A percentile compares a stretch with the other conserved stretches of the same genome.
Evolutionary conservation across 2,888 invertebrate species (phyloP).

Genomic region (Caenorhabditis uteleia): DNA sequence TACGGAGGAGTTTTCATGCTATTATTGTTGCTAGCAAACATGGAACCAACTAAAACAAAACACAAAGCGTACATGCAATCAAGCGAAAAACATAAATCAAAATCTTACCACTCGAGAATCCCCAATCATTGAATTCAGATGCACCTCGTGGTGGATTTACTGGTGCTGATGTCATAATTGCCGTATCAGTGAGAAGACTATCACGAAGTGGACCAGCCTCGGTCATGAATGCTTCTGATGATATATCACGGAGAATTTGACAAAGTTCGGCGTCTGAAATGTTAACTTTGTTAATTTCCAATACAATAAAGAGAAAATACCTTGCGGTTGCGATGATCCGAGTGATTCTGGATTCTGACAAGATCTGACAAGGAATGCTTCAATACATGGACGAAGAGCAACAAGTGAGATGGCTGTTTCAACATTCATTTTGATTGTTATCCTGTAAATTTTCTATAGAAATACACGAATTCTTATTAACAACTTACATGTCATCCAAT

Average conservation of each 20-base stretch:
- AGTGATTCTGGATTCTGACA: constrained; percentile 45
- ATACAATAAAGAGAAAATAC: not conserved
- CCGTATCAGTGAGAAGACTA: constrained; percentile 32
- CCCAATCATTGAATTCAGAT: constrained; percentile 1
- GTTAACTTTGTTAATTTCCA: no score
- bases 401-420: constrained; percentile 82
- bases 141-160: not conserved
- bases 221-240: constrained; percentile 29
- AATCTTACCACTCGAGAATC: not conserved
- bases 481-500: constrained; percentile 81
- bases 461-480: constrained; percentile 4
- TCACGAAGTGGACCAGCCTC: constrained; percentile 32
- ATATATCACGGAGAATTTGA: constrained; percentile 37
- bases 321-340: not conserved
- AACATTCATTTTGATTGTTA: constrained; percentile 86
- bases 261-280: constrained; percentile 31
- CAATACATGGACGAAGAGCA: constrained; percentile 86
- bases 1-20: no score
- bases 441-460: no score
- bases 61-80: no score
- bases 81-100: not conserved
- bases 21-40: no score
- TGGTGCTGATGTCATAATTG: constrained; percentile 1
- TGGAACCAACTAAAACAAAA: no score
- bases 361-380: constrained; percentile 75